Percentiles rank a stretch among this genome's conserved stretches.
Evolutionary conservation across 1,140 invertebrate genomes (phyloP).

Genomic region (Brachionus calyciflorus): DNA sequence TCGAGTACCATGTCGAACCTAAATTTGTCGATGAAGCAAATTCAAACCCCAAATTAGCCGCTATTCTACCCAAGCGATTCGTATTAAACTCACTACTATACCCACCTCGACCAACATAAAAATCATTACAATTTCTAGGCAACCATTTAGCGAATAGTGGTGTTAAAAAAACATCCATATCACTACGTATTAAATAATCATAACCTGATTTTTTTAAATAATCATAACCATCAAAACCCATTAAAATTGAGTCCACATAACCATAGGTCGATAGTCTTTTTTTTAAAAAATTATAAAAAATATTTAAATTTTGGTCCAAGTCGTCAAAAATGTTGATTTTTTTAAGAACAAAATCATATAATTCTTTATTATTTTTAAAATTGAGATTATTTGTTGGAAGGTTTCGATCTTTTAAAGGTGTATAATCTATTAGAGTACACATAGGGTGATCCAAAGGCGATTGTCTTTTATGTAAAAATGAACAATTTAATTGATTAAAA

Average conservation of each 20-base stretch:
- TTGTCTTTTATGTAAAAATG: not conserved
- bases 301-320: not conserved
- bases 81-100: slow-evolving; percentile 30
- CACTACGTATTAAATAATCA: slow-evolving; percentile 22
- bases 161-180: slow-evolving; percentile 45
- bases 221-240: slow-evolving; percentile 40
- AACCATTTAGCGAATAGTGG: slow-evolving; percentile 28
- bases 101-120: slow-evolving; percentile 40
- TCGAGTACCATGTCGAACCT: slow-evolving; percentile 42
- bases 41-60: not conserved
- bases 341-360: slow-evolving; percentile 14
- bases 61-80: slow-evolving; percentile 21
- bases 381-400: not conserved
- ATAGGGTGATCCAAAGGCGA: slow-evolving; percentile 14
- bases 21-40: not conserved
- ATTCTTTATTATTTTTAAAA: not conserved
- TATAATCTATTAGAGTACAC: slow-evolving; percentile 17
- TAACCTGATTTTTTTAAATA: slow-evolving; percentile 19
- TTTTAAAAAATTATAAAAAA: slow-evolving; percentile 30
- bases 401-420: not conserved
- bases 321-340: slow-evolving; percentile 17
- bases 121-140: slow-evolving; percentile 30
- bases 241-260: slow-evolving; percentile 45
- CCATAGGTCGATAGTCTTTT: not conserved
- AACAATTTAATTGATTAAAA: slow-evolving; percentile 20